Evolutionary conservation across 1,140 invertebrate genomes (phyloP).

Genomic region (Nasonia vitripennis): DNA sequence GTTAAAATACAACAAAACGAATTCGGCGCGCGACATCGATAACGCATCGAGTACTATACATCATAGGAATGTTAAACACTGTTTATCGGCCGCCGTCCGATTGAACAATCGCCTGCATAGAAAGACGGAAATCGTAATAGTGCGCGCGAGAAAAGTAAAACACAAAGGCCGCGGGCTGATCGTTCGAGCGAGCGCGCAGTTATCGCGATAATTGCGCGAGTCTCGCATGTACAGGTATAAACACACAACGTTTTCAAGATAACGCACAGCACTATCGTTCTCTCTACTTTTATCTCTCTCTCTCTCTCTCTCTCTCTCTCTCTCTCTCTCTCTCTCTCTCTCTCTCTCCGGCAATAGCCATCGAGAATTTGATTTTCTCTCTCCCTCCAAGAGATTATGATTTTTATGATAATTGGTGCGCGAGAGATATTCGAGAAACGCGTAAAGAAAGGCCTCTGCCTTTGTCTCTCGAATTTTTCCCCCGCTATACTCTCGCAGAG

Average conservation of each 20-base stretch:
- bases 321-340: no score
- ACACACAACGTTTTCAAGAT: slow-evolving; percentile 4
- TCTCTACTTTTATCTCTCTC: not conserved
- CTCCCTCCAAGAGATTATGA: not conserved
- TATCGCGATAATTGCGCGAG: slow-evolving; percentile 40
- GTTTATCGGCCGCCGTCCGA: not conserved
- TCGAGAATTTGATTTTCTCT: not conserved
- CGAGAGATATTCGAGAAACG: not conserved
- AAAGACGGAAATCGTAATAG: not conserved
- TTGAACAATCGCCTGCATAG: not conserved
- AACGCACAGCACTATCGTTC: not conserved
- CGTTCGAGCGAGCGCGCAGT: not conserved
- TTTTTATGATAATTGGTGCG: not conserved
- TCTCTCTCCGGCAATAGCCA: not conserved
- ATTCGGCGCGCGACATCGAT: not conserved
- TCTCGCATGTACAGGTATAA: not conserved
- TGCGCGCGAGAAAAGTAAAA: not conserved
- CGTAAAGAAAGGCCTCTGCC: not conserved
- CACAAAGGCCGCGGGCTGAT: not conserved
- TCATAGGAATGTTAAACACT: not conserved
- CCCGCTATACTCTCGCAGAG: not conserved
- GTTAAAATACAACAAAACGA: not conserved
- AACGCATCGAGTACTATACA: not conserved
- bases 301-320: not conserved
- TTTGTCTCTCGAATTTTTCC: slow-evolving; percentile 9